phyloP scores from a whole-genome alignment of 2,113 vertebrate genomes.

The Emydura subglobosa region DNA sequence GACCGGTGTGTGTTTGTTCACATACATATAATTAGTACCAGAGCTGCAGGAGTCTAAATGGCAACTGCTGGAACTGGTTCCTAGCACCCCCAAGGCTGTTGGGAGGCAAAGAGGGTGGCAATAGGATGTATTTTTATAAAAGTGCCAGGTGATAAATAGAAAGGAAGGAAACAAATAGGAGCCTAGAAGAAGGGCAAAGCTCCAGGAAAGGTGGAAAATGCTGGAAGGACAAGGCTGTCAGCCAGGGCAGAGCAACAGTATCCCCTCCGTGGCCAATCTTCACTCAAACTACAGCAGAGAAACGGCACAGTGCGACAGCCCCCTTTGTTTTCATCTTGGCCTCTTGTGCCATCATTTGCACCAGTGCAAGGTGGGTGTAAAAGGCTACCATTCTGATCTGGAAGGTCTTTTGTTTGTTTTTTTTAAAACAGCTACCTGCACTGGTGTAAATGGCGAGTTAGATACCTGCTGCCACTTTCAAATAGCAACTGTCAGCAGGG shows the following conservation, averaged over 20 bases:
- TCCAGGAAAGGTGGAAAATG: neutral
- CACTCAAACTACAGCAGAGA: neutral
- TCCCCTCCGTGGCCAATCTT: neutral
- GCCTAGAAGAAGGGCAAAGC: neutral
- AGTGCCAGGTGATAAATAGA: neutral
- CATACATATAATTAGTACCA: neutral
- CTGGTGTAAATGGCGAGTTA: neutral
- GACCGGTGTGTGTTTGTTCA: neutral
- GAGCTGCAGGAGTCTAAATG: neutral
- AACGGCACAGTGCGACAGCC: neutral
- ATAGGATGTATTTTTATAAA: neutral
- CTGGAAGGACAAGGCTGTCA: neutral
- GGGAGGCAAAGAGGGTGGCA: neutral
- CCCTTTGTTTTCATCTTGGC: neutral
- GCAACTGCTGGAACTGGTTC: rapidly evolving
- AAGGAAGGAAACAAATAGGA: rapidly evolving
- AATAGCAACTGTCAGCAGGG: neutral
- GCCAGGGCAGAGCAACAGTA: neutral
- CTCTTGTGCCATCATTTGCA: neutral
- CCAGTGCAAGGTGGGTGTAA: neutral
- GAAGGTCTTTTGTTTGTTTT: neutral
- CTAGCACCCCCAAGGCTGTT: rapidly evolving
- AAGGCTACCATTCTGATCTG: neutral
- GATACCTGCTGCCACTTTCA: neutral
- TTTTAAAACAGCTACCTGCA: neutral